A percentile compares a stretch with the other conserved stretches of the same genome.
Evolutionary conservation across 2,888 invertebrate species (phyloP).

Genomic region (Caenorhabditis sulstoni): DNA sequence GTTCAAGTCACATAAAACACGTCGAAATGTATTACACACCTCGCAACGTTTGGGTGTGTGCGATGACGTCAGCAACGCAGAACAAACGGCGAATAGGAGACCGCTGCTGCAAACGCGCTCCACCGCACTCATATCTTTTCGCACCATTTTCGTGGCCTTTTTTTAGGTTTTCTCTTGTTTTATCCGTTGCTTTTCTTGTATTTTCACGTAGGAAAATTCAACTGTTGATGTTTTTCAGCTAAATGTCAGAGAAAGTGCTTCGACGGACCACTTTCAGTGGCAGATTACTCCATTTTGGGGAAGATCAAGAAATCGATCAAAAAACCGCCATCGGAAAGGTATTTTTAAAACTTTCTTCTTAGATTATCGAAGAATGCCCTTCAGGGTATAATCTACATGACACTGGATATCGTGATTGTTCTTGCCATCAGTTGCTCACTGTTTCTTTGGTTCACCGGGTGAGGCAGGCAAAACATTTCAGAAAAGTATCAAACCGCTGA

Average conservation of each 20-base stretch:
- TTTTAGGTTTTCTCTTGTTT: not conserved
- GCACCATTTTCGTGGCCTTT: constrained; percentile 4
- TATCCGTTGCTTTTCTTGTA: not conserved
- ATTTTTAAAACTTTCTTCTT: not conserved
- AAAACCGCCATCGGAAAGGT: constrained; percentile 41
- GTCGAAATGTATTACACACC: not conserved
- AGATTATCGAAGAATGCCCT: not conserved
- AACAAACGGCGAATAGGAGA: not conserved
- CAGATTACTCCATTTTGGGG: constrained; percentile 47
- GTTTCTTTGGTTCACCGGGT: constrained; percentile 69
- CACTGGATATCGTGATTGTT: constrained; percentile 67
- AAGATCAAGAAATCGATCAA: constrained; percentile 40
- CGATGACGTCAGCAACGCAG: constrained; percentile 12
- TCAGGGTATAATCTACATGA: constrained; percentile 62
- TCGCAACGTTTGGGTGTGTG: not conserved
- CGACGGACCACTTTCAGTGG: constrained; percentile 67
- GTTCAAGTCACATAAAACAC: constrained; percentile 36
- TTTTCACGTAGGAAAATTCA: not conserved
- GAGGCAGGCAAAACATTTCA: constrained; percentile 4
- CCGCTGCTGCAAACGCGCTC: constrained; percentile 33
- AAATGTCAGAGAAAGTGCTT: constrained; percentile 49
- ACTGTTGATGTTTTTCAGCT: constrained; percentile 5
- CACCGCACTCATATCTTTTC: not conserved
- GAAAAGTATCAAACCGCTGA: not conserved
- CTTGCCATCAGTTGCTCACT: constrained; percentile 61